Conservation (phyloP, 2,888 invertebrate species). For the Magallana nippona region DNA sequence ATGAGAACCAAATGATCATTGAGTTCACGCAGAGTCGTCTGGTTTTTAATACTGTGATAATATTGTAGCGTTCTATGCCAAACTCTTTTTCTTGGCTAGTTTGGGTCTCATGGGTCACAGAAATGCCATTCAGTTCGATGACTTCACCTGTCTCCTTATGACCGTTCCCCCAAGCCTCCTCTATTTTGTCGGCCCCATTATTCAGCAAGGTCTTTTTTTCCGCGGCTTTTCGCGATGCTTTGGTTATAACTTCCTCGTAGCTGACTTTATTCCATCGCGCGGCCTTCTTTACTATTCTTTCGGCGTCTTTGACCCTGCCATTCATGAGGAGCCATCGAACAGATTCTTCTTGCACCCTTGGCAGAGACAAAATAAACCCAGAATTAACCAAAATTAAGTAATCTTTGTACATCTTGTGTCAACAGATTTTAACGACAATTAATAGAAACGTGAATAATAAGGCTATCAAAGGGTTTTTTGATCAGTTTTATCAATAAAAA, state of each 20-base stretch:
- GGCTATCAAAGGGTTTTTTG: too few relatives aligned
- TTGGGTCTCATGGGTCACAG: background rate
- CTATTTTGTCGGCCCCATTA: background rate
- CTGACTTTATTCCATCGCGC: constrained; percentile 59
- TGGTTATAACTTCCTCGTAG: constrained; percentile 45
- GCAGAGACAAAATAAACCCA: too few relatives aligned
- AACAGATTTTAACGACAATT: too few relatives aligned
- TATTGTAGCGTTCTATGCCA: constrained; percentile 50
- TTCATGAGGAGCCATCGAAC: constrained; percentile 66
- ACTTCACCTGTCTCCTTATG: background rate
- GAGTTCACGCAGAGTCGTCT: constrained; percentile 56
- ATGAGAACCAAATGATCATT: constrained; percentile 46
- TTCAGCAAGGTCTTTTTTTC: constrained; percentile 9
- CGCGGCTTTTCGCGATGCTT: constrained; percentile 17
- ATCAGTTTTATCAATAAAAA: too few relatives aligned
- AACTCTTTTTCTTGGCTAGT: background rate
- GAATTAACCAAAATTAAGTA: too few relatives aligned
- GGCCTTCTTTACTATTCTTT: constrained; percentile 60
- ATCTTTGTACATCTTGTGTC: too few relatives aligned
- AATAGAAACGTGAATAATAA: too few relatives aligned
- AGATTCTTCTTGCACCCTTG: constrained; percentile 66
- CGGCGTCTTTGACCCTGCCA: constrained; percentile 55
- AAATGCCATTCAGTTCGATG: background rate
- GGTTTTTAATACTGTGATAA: constrained; percentile 61
- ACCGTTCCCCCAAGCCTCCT: background rate